Evolutionary conservation across 30 jellyfish, hydroid and myxozoan genomes (phyloP).

Genomic region (Hydra vulgaris): DNA sequence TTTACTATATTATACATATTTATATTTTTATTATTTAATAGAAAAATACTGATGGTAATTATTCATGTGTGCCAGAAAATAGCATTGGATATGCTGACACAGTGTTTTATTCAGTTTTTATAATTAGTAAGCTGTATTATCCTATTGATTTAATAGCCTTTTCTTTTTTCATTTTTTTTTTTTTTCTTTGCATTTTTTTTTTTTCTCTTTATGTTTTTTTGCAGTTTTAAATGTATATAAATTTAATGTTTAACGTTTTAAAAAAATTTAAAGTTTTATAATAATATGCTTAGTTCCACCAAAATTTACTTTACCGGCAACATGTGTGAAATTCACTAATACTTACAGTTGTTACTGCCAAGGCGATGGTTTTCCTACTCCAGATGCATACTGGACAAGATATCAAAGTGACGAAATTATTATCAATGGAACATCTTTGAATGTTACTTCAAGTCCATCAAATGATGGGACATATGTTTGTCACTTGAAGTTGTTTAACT

Average conservation of each 20-base stretch:
- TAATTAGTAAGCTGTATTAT: background rate
- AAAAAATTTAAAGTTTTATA: too few species aligned
- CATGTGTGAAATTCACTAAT: slow-evolving; percentile 2
- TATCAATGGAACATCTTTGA: background rate
- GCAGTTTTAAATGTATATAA: too few species aligned
- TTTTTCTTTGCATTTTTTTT: too few species aligned
- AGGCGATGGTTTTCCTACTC: slow-evolving; percentile 15
- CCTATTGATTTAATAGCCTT: too few species aligned
- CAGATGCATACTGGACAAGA: slow-evolving; percentile 17
- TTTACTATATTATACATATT: too few species aligned
- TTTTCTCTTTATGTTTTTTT: too few species aligned
- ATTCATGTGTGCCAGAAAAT: slow-evolving; percentile 11
- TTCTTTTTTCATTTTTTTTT: too few species aligned
- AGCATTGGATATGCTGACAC: slow-evolving; percentile 7
- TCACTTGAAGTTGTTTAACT: background rate
- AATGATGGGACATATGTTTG: slow-evolving; percentile 27
- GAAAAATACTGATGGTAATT: slow-evolving; percentile 9
- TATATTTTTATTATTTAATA: background rate
- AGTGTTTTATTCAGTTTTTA: background rate
- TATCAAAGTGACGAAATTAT: background rate
- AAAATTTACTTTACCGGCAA: slow-evolving; percentile 13
- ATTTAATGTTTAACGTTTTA: too few species aligned
- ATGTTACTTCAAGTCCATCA: background rate
- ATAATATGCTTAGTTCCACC: slow-evolving; percentile 17
- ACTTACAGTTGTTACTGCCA: background rate